Base-by-base conservation (phyloP, 2,113 vertebrate genomes). In the Cebidichthys violaceus region DNA sequence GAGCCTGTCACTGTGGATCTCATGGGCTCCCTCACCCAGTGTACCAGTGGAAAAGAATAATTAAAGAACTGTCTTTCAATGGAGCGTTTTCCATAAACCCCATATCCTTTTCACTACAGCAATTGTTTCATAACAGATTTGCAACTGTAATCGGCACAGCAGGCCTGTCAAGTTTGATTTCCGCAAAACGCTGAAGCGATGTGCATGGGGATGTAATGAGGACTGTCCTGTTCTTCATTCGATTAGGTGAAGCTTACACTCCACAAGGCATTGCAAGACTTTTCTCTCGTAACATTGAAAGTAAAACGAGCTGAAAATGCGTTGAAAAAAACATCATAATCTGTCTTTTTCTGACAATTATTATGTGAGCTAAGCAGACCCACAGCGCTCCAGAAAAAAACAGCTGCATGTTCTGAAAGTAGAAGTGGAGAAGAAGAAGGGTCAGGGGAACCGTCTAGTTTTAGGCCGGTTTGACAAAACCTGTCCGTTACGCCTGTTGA, bases 1-100 rank as follows among this genome's bases (percentile, higher is more conserved):
- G 68, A 59, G 81, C 29, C 57, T 61, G 31, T 35, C 33, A 60
- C 14, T 55, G 27, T 37, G 15, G 15, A 74, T 69, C 13, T 5
- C 6, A 33, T 69, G 24, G 10, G 55, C 18, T 20, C 11, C 20
- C 14, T 72, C 27, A 60, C 11, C 17, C 10, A 43, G 29, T 70
- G 62, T 73, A 66, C 14, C 67, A 47, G 60, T 76, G 3, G 50
- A 66, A 73, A 45, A 52, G 33, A 37, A 17, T 22, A 60, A 71
- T 54, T 50, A 7, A 50, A 52, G 31, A 24, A 64, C 31, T 15
- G 22, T 31, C 59, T 75, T 79, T 39, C 35, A 64, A 10, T 79
- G 17, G n/a, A 41, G 2, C 0, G 22, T 8, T 69, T 52, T 68
- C 31, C 9, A 6, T 64, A 54, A 14, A 14, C 22, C 4, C 29